Evolutionary conservation across 37 sponge, comb jelly and placozoan species (phyloP), one percentile per base, ranked within the genome.

Genomic region (Halisarca cf. caerulea): DNA sequence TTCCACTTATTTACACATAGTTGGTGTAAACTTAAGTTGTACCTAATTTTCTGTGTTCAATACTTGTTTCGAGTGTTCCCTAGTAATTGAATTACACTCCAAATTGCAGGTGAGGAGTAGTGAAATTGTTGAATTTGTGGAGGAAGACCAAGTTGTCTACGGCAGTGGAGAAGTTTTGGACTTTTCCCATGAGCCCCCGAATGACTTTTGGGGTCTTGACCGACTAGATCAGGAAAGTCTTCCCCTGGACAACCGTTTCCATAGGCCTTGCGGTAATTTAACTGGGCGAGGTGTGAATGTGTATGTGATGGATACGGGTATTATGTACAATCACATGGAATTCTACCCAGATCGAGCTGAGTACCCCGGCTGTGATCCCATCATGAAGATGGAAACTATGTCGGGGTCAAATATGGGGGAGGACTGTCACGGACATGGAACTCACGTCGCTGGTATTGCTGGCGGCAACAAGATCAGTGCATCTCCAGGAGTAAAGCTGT

Each of bases 251-350:
- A 21, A 71, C 0, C 32, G 51, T 8, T 88, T 78, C 27, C 66
- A 39, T n/a, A 60, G 58, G 7, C 94, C 91, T 0, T 88, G 91
- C 33, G 25, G 64, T 28, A 80, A 83, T 36, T 81, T 94, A 40
- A 90, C 89, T 34, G 94, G 94, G 24, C 38, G 54, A 20, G 91
- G 91, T 25, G 89, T 91, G 8, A 88, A 86, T 44, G 94, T 94
- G 33, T 94, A 94, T 45, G 85, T 94, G 6, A 33, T 94, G 60
- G 94, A 93, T 79, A 82, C 94, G 2, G 94, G 94, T 2, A 81
- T 93, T 18, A n/a, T 34, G 28, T 86, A 85, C 45, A 34, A 24
- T 0, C 94, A 94, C 58, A 17, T 34, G 15, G 53, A 88, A 54
- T 91, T 94, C 66, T 53, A 24, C 25, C 6, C 51, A 11, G 94